Conservation (phyloP, 2,888 invertebrate genomes). For the Acanthococcus lagerstroemiae region DNA sequence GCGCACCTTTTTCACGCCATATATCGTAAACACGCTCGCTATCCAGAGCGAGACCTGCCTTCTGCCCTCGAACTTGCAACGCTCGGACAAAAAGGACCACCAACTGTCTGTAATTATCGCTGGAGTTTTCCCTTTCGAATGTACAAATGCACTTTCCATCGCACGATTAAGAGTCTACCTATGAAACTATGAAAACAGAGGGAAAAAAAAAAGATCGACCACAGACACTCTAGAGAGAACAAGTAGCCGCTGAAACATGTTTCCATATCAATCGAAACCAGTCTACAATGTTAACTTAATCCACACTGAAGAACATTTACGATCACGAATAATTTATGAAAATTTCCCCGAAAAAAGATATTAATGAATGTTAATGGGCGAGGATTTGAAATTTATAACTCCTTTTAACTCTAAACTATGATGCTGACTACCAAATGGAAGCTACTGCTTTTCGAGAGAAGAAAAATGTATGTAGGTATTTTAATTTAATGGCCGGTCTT, state of each 20-base stretch:
- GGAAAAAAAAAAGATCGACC: constrained; percentile 7
- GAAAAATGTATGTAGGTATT: too few relatives aligned
- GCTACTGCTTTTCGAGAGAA: background rate
- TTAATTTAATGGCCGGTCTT: too few relatives aligned
- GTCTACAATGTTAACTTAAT: constrained; percentile 26
- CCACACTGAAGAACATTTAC: constrained; percentile 15
- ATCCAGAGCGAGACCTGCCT: too few relatives aligned
- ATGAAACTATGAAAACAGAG: background rate
- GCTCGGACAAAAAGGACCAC: constrained; percentile 5
- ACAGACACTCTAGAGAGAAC: too few relatives aligned
- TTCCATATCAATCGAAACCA: constrained; percentile 9
- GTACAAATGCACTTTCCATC: too few relatives aligned
- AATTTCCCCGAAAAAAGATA: constrained; percentile 25
- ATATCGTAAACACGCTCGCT: too few relatives aligned
- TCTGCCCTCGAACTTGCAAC: too few relatives aligned
- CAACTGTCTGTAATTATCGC: background rate
- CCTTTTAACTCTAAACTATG: constrained; percentile 9
- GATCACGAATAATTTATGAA: constrained; percentile 24
- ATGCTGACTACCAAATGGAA: background rate
- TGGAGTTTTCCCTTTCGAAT: background rate
- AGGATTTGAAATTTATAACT: constrained; percentile 21
- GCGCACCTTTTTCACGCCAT: too few relatives aligned
- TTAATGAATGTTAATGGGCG: constrained; percentile 18
- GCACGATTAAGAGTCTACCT: background rate
- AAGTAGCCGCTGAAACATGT: constrained; percentile 17